Base-by-base conservation (phyloP, 2,888 invertebrate species). In the Sipunculus nudus region DNA sequence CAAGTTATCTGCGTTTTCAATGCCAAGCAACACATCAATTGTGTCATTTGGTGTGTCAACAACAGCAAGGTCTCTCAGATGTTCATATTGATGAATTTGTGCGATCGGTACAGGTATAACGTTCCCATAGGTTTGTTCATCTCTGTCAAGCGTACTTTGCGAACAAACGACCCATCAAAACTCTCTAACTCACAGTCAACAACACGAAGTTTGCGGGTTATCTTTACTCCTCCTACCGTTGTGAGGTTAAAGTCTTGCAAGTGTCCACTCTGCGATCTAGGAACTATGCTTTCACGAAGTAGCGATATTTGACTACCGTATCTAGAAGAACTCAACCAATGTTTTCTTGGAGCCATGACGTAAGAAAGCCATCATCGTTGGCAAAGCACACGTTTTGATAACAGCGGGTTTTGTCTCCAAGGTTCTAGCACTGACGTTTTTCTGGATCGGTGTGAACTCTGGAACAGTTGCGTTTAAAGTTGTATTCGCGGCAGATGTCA, bases 111-210 rank as follows among this genome's bases (percentile, higher is more conserved):
- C 10, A 13, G 16, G 23, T 23, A 50, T 50, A 8, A 35, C 32
- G 25, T 54, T 50, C 8, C 55, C 49, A 53, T 50, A 54, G 13
- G 49, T 25, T 54, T 54, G 16, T 54, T 53, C 53, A 53, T 53
- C 41, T 53, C 53, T 8, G 53, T 41, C 5, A 53, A n/a, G 4
- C 39, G 16, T 6, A 53, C 25, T 4, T 53, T 53, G 16, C 41
- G 39, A 16, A 16, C 25, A 26, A 53, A 10, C n/a, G 16, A 19
- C 16, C 53, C 53, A n/a, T 53, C 53, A 3, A 53, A 8, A 28
- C 53, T 53, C 29, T 53, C 28, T 6, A 53, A 4, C 13, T 3
- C 25, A 41, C 53, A 53, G 4, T 53, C 41, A 10, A 41, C 8
- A 23, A 53, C 29, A 25, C 53, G 39, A 5, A 53, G 40, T 19